Evolutionary conservation across 2,888 invertebrate genomes (phyloP).

Genomic region (Eudasyphora cyanicolor): DNA sequence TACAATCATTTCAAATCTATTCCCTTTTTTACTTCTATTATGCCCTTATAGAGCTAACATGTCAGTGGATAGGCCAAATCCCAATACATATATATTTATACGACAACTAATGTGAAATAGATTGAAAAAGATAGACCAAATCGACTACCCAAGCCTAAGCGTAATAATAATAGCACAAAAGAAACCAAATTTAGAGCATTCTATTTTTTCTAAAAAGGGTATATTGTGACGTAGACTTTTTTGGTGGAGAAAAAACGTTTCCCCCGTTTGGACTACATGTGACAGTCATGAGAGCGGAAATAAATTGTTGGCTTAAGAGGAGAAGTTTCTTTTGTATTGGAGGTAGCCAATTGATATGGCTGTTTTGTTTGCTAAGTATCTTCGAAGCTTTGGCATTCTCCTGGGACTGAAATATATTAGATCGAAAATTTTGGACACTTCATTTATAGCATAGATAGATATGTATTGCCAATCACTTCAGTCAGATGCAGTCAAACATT

Average conservation of each 20-base stretch:
- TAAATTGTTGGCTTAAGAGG: neutral
- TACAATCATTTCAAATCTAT: neutral
- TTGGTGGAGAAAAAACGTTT: neutral
- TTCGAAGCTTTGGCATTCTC: too few relatives aligned
- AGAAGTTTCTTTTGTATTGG: constrained; percentile 4
- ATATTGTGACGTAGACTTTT: neutral
- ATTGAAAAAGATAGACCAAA: constrained; percentile 39
- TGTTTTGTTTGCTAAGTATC: too few relatives aligned
- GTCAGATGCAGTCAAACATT: too few relatives aligned
- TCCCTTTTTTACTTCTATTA: constrained; percentile 52
- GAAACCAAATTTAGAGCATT: constrained; percentile 63
- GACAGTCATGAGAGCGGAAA: constrained; percentile 39
- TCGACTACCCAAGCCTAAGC: neutral
- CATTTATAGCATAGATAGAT: too few relatives aligned
- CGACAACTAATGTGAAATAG: constrained; percentile 52
- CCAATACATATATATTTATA: constrained; percentile 49
- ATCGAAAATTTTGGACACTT: too few relatives aligned
- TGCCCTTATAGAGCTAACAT: constrained; percentile 61
- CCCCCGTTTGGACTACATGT: neutral
- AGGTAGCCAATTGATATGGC: neutral
- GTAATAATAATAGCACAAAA: constrained; percentile 4
- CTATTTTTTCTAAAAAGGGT: constrained; percentile 28
- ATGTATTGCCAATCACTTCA: too few relatives aligned
- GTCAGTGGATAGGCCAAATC: neutral
- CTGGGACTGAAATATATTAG: too few relatives aligned